A percentile compares a stretch with the other conserved stretches of the same genome.
These are phyloP conservation scores for Brachirus orientalis DNA, from an alignment of 2,113 vertebrate species.

Conservation along the genomic window DNA sequence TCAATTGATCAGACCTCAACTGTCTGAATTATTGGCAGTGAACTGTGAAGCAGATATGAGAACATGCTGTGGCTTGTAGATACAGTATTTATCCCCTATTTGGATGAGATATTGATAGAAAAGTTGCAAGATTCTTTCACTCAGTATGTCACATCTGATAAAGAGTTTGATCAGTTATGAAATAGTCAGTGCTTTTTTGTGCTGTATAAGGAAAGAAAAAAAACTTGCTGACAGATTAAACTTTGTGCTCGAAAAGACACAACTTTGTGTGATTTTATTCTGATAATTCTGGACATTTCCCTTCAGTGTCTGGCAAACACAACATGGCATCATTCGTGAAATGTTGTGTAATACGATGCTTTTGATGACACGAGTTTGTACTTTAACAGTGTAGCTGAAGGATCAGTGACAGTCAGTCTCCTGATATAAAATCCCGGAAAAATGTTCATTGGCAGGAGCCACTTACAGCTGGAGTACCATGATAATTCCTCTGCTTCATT, in stretches of 20 bases:
- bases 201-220: slow-evolving; percentile 14
- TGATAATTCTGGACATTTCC: too few species aligned
- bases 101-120: neutral
- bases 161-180: slow-evolving; percentile 1
- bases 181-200: neutral
- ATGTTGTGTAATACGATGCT: neutral
- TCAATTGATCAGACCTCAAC: too few species aligned
- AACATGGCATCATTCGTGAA: neutral
- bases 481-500: slow-evolving; percentile 30
- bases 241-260: too few species aligned
- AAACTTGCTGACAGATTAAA: slow-evolving; percentile 11
- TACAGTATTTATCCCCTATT: slow-evolving; percentile 7
- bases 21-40: neutral
- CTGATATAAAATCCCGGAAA: neutral
- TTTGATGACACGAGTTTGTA: slow-evolving; percentile 2
- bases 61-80: slow-evolving; percentile 10
- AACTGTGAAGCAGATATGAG: slow-evolving; percentile 7
- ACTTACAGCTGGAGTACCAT: slow-evolving; percentile 10
- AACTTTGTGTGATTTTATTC: too few species aligned
- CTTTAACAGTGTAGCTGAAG: neutral
- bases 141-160: slow-evolving; percentile 29
- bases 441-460: slow-evolving; percentile 22
- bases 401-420: slow-evolving; percentile 11
- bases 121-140: neutral
- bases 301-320: too few species aligned